Conservation (phyloP, 2,113 vertebrate genomes). For the Acrocephalus arundinaceus region DNA sequence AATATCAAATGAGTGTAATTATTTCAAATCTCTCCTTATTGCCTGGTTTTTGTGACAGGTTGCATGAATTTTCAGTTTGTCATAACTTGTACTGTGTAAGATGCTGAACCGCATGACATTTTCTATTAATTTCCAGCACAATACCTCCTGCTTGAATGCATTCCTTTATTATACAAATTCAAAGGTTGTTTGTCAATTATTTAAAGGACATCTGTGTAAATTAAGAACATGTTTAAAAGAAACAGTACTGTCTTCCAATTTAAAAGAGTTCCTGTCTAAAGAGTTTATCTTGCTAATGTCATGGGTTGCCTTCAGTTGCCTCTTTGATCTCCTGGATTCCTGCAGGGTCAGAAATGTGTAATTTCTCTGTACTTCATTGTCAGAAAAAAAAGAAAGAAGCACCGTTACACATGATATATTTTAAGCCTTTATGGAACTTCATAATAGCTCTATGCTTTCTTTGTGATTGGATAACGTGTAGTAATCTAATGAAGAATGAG, state of each 20-base stretch:
- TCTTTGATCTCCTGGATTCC: neutral
- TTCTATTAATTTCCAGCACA: neutral
- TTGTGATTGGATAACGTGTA: neutral
- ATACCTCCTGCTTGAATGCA: neutral
- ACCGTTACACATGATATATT: neutral
- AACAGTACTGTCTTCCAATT: neutral
- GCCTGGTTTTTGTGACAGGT: neutral
- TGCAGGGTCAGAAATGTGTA: neutral
- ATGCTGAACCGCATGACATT: neutral
- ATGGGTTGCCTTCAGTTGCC: neutral
- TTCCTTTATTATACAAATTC: neutral
- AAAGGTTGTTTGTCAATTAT: neutral
- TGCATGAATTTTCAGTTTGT: neutral
- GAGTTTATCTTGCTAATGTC: neutral
- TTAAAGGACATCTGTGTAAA: slow-evolving; percentile 14
- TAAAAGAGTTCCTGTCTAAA: neutral
- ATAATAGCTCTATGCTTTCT: neutral
- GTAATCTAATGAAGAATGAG: neutral
- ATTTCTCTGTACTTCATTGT: neutral
- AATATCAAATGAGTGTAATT: neutral
- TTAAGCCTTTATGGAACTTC: neutral
- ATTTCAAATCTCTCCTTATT: neutral
- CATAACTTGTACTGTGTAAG: neutral
- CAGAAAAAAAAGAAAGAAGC: neutral
- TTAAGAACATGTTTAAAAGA: neutral